Percentiles rank a stretch among this genome's conserved stretches.
phyloP scores from a whole-genome alignment of 2,888 invertebrate species.

The Cheilosia vernalis region DNA sequence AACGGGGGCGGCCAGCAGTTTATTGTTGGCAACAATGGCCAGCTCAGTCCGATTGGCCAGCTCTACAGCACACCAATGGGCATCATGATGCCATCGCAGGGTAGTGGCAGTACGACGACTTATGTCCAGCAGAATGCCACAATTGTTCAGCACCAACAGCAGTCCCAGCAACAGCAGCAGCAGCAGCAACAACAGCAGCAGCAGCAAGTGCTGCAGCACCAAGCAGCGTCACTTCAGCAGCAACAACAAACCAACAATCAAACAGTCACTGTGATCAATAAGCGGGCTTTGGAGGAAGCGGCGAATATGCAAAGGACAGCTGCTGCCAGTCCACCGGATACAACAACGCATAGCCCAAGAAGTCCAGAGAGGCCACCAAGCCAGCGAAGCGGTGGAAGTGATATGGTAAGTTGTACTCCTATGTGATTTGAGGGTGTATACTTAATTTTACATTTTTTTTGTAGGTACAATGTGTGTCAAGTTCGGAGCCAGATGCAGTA shows the following conservation, averaged over 20 bases:
- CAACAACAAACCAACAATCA: constrained; percentile 76
- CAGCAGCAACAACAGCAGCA: constrained; percentile 76
- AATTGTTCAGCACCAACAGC: constrained; percentile 91
- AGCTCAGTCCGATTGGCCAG: constrained; percentile 88
- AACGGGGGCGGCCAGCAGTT: constrained; percentile 87
- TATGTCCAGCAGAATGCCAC: constrained; percentile 94
- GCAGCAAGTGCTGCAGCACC: constrained; percentile 87
- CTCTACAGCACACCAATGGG: constrained; percentile 83
- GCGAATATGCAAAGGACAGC: constrained; percentile 78
- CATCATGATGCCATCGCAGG: constrained; percentile 82
- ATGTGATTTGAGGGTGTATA: neutral
- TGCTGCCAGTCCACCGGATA: constrained; percentile 90
- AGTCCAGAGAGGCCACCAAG: constrained; percentile 85
- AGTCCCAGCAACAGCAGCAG: constrained; percentile 83
- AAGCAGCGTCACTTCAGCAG: constrained; percentile 83
- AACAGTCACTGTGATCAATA: constrained; percentile 76
- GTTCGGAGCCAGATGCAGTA: constrained; percentile 91
- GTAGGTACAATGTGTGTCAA: constrained; percentile 94
- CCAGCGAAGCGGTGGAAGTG: constrained; percentile 83
- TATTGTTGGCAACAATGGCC: constrained; percentile 90
- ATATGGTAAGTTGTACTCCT: constrained; percentile 80
- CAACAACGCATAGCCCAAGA: constrained; percentile 92
- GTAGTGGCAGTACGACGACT: constrained; percentile 86
- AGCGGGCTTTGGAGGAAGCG: constrained; percentile 78
- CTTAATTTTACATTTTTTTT: constrained; percentile 8